A percentile compares a stretch with the other conserved stretches of the same genome.
phyloP scores from a whole-genome alignment of 2,113 vertebrate species.

The Struthidea cinerea region DNA sequence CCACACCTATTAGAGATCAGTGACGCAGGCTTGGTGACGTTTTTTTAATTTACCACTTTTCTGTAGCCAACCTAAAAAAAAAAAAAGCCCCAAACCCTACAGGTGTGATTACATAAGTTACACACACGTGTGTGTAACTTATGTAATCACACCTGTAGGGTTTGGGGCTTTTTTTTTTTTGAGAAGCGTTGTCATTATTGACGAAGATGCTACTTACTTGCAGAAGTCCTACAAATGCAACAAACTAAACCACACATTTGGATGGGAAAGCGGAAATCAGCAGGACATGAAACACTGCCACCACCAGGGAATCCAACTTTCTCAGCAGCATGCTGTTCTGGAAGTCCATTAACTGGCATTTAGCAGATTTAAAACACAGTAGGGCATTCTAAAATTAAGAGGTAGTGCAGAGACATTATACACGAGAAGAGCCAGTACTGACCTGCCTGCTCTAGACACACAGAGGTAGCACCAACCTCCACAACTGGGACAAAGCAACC shows the following conservation, averaged over 20 bases:
- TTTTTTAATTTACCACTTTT: not conserved
- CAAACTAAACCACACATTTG: not conserved
- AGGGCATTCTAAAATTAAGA: not conserved
- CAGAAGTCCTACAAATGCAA: not conserved
- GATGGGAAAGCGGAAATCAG: not conserved
- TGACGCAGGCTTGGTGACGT: not conserved
- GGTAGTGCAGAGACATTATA: not conserved
- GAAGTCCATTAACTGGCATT: not conserved
- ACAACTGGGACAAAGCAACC: not conserved
- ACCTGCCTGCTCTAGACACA: not conserved
- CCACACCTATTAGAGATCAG: not conserved
- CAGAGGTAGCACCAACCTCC: not conserved
- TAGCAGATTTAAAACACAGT: not conserved
- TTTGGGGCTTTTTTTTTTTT: not conserved
- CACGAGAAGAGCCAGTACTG: not conserved
- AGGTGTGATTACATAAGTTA: not conserved
- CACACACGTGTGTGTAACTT: accelerated
- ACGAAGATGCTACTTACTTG: not conserved
- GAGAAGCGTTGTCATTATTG: not conserved
- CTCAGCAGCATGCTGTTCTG: not conserved
- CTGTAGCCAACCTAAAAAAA: no score
- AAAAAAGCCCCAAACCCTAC: accelerated
- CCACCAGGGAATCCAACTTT: not conserved
- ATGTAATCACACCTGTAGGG: not conserved
- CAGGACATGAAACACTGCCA: not conserved